phyloP scores from a whole-genome alignment of 2,113 vertebrate species.

The Triplophysa tibetana region DNA sequence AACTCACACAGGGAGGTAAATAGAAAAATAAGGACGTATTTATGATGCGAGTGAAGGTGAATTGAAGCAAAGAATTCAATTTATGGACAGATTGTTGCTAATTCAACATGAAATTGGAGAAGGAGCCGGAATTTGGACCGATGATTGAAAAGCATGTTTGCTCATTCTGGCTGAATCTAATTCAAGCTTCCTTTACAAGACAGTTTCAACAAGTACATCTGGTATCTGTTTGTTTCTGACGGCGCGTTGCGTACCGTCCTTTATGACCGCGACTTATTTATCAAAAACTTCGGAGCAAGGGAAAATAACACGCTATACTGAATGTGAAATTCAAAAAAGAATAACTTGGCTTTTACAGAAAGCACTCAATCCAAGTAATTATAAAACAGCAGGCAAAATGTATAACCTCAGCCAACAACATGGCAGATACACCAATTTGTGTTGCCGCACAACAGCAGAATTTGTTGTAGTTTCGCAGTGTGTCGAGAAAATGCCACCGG shows the following conservation, averaged over 20 bases:
- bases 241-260: not conserved
- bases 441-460: constrained; percentile 26
- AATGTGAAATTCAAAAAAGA: not conserved
- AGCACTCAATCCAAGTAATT: constrained; percentile 1
- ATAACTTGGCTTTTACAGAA: not conserved
- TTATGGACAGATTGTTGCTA: constrained; percentile 16
- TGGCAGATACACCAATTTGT: constrained; percentile 24
- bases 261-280: not conserved
- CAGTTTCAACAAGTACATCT: constrained; percentile 26
- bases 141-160: constrained; percentile 6
- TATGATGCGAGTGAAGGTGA: not conserved
- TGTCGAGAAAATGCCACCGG: constrained; percentile 23
- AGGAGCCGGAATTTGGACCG: not conserved
- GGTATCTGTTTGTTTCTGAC: constrained; percentile 21
- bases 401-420: constrained; percentile 27
- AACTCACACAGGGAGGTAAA: not conserved
- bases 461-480: constrained; percentile 28
- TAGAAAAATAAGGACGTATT: not conserved
- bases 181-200: not conserved
- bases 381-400: constrained; percentile 12
- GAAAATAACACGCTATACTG: not conserved
- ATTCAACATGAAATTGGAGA: constrained; percentile 22
- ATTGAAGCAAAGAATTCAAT: constrained; percentile 8
- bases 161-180: constrained; percentile 9
- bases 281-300: not conserved